These are phyloP conservation scores for Phalloptychus januarius DNA, from an alignment of 2,797 vertebrate species.

Conservation along the genomic window DNA sequence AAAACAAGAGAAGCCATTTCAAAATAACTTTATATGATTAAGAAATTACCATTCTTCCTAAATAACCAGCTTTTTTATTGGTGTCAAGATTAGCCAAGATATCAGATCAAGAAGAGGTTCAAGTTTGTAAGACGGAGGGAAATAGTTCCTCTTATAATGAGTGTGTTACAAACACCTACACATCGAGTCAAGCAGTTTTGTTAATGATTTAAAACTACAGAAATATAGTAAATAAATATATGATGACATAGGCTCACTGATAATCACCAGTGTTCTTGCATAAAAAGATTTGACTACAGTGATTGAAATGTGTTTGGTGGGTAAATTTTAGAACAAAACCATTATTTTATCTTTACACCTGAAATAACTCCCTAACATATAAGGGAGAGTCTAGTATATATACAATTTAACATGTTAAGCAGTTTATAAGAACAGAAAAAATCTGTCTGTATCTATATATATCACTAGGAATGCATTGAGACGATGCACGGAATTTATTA, in stretches of 20 bases:
- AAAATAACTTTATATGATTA: conserved; percentile 23
- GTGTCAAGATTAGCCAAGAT: conserved; percentile 9
- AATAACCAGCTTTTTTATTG: not conserved
- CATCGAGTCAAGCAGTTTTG: not conserved
- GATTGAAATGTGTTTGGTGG: not conserved
- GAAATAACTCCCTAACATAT: not conserved
- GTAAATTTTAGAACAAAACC: not conserved
- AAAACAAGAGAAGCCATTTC: conserved; percentile 35
- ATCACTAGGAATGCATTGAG: not conserved
- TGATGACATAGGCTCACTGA: not conserved
- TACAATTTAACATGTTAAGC: not conserved
- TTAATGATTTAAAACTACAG: not conserved
- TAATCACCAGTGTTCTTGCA: not conserved
- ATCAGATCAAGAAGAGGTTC: not conserved
- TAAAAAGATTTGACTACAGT: not conserved
- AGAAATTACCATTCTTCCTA: conserved; percentile 21
- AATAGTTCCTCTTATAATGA: not conserved
- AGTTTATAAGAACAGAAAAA: not conserved
- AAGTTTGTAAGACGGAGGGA: not conserved
- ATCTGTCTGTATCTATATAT: not conserved
- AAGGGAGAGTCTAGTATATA: not conserved
- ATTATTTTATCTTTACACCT: not conserved
- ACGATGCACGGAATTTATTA: not conserved
- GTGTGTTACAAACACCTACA: not conserved
- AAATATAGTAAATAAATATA: conserved; percentile 16